Evolutionary conservation across 1,140 invertebrate genomes (phyloP).

Genomic region (Araneus ventricosus): DNA sequence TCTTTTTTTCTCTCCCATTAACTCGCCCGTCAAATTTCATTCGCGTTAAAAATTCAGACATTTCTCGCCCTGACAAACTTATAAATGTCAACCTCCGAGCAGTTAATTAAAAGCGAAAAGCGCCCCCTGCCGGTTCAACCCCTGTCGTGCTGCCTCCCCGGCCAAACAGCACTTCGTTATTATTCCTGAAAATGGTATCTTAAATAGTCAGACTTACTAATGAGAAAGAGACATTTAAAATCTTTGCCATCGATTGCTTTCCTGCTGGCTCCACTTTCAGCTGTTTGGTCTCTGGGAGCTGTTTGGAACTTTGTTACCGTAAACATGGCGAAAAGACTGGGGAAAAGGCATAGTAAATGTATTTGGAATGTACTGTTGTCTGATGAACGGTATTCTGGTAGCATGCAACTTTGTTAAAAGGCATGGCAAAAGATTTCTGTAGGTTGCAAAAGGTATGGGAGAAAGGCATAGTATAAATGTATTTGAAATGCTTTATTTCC

Average conservation of each 20-base stretch:
- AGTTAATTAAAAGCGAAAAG: conserved; percentile 37
- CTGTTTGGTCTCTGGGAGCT: neutral
- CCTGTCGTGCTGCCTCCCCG: neutral
- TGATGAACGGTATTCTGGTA: no score
- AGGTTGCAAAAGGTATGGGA: no score
- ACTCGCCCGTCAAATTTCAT: conserved; percentile 28
- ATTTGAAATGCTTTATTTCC: no score
- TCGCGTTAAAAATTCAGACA: conserved; percentile 10
- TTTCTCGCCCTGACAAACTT: conserved; percentile 39
- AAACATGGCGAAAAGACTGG: no score
- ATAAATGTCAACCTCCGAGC: conserved; percentile 35
- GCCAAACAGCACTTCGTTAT: neutral
- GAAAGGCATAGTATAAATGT: no score
- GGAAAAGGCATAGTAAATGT: no score
- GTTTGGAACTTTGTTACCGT: no score
- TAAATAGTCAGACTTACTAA: neutral
- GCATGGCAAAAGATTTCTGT: no score
- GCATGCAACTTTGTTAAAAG: no score
- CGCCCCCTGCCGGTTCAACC: neutral
- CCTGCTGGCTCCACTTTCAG: neutral
- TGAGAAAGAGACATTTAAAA: neutral
- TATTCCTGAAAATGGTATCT: neutral
- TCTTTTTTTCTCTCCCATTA: neutral
- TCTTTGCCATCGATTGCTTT: neutral
- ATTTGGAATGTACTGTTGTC: no score